Evolutionary conservation across 1,140 invertebrate species (phyloP).

Genomic region (Caenorhabditis inopinata): DNA sequence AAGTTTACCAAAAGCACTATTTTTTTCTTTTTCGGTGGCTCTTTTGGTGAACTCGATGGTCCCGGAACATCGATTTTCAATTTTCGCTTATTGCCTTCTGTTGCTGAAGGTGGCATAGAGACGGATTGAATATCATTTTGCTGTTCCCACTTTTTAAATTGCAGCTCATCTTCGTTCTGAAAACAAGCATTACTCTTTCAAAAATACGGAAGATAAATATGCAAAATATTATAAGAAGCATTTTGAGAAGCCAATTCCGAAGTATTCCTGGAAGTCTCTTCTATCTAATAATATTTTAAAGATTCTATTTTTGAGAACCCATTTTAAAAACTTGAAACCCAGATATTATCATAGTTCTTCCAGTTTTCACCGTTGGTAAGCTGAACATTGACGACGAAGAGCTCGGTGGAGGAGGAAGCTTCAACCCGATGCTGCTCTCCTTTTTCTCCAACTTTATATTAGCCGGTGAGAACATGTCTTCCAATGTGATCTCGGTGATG

Average conservation of each 20-base stretch:
- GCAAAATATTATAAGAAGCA: too few relatives aligned
- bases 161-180: neutral
- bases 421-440: neutral
- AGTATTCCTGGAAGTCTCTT: too few relatives aligned
- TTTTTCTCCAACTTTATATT: conserved; percentile 7
- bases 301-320: too few relatives aligned
- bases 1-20: neutral
- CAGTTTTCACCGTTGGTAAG: neutral
- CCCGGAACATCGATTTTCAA: neutral
- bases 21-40: neutral
- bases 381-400: neutral
- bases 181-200: too few relatives aligned
- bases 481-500: neutral
- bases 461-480: conserved; percentile 12
- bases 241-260: too few relatives aligned
- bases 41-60: neutral
- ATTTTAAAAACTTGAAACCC: too few relatives aligned
- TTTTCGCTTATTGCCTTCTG: neutral
- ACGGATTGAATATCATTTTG: neutral
- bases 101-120: neutral
- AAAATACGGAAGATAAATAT: too few relatives aligned
- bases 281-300: too few relatives aligned
- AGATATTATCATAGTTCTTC: too few relatives aligned
- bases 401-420: neutral
- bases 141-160: conserved; percentile 13